Evolutionary conservation across 2,888 invertebrate genomes (phyloP).

Genomic region (Drosophila paranaensis): DNA sequence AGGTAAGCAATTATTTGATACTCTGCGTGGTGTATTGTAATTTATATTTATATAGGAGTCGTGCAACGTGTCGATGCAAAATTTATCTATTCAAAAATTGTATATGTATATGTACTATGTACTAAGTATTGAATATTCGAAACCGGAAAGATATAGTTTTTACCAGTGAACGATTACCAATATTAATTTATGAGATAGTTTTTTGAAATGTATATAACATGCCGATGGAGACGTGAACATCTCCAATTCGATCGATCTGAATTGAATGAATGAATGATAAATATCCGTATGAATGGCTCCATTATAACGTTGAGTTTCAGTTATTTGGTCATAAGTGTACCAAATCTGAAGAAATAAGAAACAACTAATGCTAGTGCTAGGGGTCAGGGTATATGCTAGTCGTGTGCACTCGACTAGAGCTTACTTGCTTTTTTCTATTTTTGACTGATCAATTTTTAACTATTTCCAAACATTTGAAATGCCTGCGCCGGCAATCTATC

Average conservation of each 20-base stretch:
- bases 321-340: background rate
- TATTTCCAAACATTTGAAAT: constrained; percentile 47
- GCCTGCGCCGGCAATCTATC: constrained; percentile 47
- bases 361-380: background rate
- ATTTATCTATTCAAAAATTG: background rate
- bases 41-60: background rate
- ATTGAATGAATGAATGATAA: background rate
- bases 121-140: background rate
- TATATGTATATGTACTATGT: background rate
- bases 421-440: constrained; percentile 24
- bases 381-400: background rate
- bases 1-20: constrained; percentile 3
- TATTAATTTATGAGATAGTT: too few species aligned
- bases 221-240: too few species aligned
- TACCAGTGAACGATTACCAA: too few species aligned
- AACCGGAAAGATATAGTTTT: background rate
- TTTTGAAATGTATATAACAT: too few species aligned
- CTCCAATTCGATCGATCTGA: too few species aligned
- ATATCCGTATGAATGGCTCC: background rate
- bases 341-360: background rate
- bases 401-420: too few species aligned
- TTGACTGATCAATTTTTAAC: constrained; percentile 61
- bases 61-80: background rate
- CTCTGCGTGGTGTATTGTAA: background rate
- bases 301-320: background rate